phyloP scores from a whole-genome alignment of 2,797 vertebrate species.

The Neopelma chrysocephalum region DNA sequence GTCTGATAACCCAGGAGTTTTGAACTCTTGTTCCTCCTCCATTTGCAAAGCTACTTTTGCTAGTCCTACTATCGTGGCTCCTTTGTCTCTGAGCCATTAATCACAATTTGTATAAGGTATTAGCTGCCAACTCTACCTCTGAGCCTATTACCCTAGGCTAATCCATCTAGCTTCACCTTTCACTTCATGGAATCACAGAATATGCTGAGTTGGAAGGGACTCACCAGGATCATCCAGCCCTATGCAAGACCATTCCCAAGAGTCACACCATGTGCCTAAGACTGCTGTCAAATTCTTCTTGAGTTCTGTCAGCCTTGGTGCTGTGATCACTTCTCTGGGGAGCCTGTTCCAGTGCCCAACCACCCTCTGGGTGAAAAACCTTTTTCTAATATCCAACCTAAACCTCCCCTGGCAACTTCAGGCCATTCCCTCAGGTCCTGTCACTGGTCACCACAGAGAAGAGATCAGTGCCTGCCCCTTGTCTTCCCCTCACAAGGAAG shows the following conservation, averaged over 20 bases:
- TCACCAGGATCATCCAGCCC: not conserved
- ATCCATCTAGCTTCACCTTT: not conserved
- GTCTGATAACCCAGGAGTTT: not conserved
- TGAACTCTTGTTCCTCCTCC: not conserved
- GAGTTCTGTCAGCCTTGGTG: not conserved
- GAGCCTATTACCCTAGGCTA: not conserved
- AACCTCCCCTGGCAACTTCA: not conserved
- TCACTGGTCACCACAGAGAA: not conserved
- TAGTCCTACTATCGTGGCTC: not conserved
- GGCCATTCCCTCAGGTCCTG: not conserved
- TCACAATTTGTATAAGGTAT: rapidly evolving
- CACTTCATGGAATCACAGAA: not conserved
- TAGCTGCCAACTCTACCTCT: not conserved
- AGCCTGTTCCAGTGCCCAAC: not conserved
- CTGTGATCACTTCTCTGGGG: not conserved
- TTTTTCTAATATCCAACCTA: not conserved
- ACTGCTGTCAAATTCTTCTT: not conserved
- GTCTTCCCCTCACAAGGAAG: not conserved
- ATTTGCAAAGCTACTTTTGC: not conserved
- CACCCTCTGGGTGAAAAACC: not conserved
- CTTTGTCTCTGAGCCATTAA: not conserved
- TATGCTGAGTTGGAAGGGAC: not conserved
- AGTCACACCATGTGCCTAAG: not conserved
- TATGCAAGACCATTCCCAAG: not conserved
- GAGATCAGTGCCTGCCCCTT: not conserved